These are phyloP conservation scores for Alexandromys fortis DNA, from an alignment of 2,113 vertebrate species.

Conservation along the genomic window DNA sequence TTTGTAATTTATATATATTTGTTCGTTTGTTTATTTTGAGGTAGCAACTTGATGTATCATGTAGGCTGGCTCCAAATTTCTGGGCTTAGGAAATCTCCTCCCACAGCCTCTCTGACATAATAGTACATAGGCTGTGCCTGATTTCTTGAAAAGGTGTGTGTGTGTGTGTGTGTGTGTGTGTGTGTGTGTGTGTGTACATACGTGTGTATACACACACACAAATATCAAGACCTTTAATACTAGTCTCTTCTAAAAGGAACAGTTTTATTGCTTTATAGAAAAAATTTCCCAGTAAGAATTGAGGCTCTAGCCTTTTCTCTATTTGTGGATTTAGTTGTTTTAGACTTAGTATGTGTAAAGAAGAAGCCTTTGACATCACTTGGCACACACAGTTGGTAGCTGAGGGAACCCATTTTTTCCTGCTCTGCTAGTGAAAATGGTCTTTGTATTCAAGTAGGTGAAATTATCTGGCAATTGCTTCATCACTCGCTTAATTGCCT, in stretches of 20 bases:
- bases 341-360: neutral
- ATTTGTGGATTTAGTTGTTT: slow-evolving; percentile 28
- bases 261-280: slow-evolving; percentile 9
- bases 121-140: neutral
- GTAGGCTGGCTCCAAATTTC: neutral
- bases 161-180: no score
- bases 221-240: neutral
- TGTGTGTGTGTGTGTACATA: no score
- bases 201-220: neutral
- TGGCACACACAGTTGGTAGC: neutral
- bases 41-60: neutral
- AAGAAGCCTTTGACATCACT: neutral
- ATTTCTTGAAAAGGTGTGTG: neutral
- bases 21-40: neutral
- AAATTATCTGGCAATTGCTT: neutral
- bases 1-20: neutral
- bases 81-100: neutral
- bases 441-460: neutral
- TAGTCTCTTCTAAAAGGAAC: neutral
- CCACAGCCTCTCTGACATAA: neutral
- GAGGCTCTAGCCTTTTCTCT: neutral
- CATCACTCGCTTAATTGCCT: neutral
- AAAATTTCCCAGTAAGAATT: neutral
- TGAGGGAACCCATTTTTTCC: neutral
- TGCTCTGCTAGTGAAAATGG: neutral